Percentiles rank a stretch among this genome's conserved stretches.
These are phyloP conservation scores for Caenorhabditis briggsae DNA, from an alignment of 1,140 invertebrate genomes.

Conservation along the genomic window DNA sequence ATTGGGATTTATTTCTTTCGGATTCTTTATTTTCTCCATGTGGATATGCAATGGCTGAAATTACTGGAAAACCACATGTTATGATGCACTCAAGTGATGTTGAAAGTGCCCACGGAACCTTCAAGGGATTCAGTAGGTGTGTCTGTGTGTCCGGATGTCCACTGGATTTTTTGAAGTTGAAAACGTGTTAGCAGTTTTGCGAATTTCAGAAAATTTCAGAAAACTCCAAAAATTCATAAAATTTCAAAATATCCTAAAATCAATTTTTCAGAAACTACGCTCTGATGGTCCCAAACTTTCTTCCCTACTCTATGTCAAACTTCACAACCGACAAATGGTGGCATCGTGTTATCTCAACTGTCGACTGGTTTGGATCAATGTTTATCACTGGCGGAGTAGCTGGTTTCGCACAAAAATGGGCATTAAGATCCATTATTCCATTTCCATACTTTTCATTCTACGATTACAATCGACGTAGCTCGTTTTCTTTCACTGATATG, in stretches of 20 bases:
- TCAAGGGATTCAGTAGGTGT: slow-evolving; percentile 33
- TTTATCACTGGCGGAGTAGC: slow-evolving; percentile 21
- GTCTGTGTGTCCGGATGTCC: background rate
- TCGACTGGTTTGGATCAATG: slow-evolving; percentile 22
- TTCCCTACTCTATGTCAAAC: slow-evolving; percentile 33
- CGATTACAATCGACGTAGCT: slow-evolving; percentile 14
- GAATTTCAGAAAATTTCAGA: too few relatives aligned
- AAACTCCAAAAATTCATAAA: too few relatives aligned
- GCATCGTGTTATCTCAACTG: slow-evolving; percentile 35
- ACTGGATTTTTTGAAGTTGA: too few relatives aligned
- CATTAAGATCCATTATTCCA: slow-evolving; percentile 11
- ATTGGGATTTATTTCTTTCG: slow-evolving; percentile 27
- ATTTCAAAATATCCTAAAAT: background rate
- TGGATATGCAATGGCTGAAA: slow-evolving; percentile 40
- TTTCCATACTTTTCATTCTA: slow-evolving; percentile 39
- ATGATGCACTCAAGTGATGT: slow-evolving; percentile 47
- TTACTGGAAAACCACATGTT: slow-evolving; percentile 33
- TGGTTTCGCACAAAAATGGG: slow-evolving; percentile 43
- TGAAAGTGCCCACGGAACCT: slow-evolving; percentile 29
- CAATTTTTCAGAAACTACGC: slow-evolving; percentile 42
- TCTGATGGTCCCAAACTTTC: slow-evolving; percentile 20
- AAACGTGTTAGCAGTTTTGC: too few relatives aligned
- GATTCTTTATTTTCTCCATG: slow-evolving; percentile 42
- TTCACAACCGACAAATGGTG: slow-evolving; percentile 29
- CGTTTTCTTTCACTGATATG: slow-evolving; percentile 37